A percentile compares a stretch with the other conserved stretches of the same genome.
Conservation (phyloP, 1,140 invertebrate genomes). For the Sarcophaga peregrina region DNA sequence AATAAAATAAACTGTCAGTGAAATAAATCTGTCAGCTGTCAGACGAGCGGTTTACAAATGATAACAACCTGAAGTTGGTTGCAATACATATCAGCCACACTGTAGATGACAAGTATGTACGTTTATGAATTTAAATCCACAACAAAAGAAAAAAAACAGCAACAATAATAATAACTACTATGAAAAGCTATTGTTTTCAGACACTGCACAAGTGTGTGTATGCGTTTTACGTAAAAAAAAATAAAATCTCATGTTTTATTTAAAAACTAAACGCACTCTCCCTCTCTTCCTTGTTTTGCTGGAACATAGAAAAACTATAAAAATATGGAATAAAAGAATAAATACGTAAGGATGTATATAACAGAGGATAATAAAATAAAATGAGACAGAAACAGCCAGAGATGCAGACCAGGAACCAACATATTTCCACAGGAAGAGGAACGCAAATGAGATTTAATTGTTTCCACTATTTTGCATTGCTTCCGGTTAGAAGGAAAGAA, state of each 20-base stretch:
- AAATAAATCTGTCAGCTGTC: too few relatives aligned
- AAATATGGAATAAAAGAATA: neutral
- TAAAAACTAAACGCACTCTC: neutral
- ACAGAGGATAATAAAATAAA: neutral
- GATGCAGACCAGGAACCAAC: neutral
- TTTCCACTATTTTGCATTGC: conserved; percentile 23
- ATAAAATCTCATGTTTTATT: neutral
- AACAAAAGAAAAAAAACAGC: too few relatives aligned
- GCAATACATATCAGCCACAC: too few relatives aligned
- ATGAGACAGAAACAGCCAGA: neutral
- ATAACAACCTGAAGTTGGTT: too few relatives aligned
- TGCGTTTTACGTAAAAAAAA: neutral
- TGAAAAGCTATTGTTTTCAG: too few relatives aligned
- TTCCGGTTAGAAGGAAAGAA: conserved; percentile 20
- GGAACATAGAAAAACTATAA: neutral
- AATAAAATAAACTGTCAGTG: too few relatives aligned
- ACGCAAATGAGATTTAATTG: conserved; percentile 37
- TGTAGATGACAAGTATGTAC: too few relatives aligned
- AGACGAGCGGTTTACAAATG: too few relatives aligned
- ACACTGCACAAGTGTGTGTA: too few relatives aligned
- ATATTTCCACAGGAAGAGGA: conserved; percentile 4
- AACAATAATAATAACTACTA: too few relatives aligned
- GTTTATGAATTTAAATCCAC: too few relatives aligned
- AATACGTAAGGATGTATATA: neutral
- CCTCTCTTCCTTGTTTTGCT: neutral